Base-by-base conservation (phyloP, 1,140 invertebrate genomes). In the Drosophila persimilis region DNA sequence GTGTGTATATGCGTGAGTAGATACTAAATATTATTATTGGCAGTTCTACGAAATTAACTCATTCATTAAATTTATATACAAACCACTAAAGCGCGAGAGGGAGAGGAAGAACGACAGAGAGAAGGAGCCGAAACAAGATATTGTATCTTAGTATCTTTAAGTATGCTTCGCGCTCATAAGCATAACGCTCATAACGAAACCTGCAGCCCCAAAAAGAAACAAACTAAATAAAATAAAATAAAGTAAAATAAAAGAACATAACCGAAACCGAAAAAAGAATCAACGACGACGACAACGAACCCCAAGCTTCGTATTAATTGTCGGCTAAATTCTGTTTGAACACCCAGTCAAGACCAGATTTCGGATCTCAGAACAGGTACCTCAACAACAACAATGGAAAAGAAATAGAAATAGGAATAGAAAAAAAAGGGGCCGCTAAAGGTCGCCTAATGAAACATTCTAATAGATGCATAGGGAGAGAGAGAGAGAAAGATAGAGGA, bases 261-360 rank as follows among this genome's bases (percentile, higher is more conserved):
- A 29, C 29, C 29, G 29, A 31, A 31, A 24, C 24, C 24, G 24
- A 24, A 31, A 31, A 31, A 9, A 29, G 7, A 29, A 29, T 29
- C 29, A 29, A 17, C 46, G 62, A 26, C 13, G 20, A 48, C 43
- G 48, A 48, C 50, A 48, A 50, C 59, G 44, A 74, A 69, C 61
- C 66, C 73, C 75, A 26, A 72, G 65, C 72, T 61, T 72, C 55
- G 73, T 86, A 81, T 85, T 88, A 86, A 86, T 81, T 86, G 83
- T 81, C 81, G 81, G 81, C 83, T 85, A 80, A 85, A 85, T 74
- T 85, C 45, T 85, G 65, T 85, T 85, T 86, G 81, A 85, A 85
- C 81, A 63, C 35, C 35, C 11, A 39, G 35, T 39, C 35, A 39
- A 39, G 35, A 39, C 77, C 76, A 50, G 50, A 66, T 75, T 76